Evolutionary conservation across 1,140 invertebrate species (phyloP).

Genomic region (Armadillidium nasatum): DNA sequence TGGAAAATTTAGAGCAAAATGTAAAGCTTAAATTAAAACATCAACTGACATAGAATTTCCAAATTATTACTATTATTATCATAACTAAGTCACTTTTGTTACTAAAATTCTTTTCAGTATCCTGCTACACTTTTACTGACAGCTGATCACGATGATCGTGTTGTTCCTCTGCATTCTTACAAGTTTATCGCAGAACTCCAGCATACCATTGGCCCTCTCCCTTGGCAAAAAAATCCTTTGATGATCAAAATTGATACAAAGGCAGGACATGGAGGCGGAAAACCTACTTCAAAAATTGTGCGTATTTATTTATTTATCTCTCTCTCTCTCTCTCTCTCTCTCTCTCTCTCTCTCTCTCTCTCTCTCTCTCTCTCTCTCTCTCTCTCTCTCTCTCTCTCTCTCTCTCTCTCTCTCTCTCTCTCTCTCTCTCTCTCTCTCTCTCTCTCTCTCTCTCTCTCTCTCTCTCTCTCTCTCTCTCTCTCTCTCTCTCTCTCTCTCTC

Average conservation of each 20-base stretch:
- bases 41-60: too few species aligned
- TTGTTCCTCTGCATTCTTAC: conserved; percentile 90
- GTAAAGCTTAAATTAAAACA: too few species aligned
- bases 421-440: too few species aligned
- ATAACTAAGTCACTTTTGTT: too few species aligned
- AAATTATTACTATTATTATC: too few species aligned
- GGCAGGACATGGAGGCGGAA: conserved; percentile 92
- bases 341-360: neutral
- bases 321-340: conserved; percentile 32
- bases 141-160: conserved; percentile 96
- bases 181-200: conserved; percentile 93
- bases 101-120: conserved; percentile 64
- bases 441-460: too few species aligned
- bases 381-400: too few species aligned
- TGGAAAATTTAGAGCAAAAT: too few species aligned
- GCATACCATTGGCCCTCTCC: conserved; percentile 60
- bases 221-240: conserved; percentile 73
- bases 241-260: conserved; percentile 87
- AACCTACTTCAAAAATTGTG: conserved; percentile 88
- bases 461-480: neutral
- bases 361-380: too few species aligned
- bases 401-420: too few species aligned
- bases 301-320: conserved; percentile 48
- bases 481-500: neutral
- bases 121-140: conserved; percentile 86